Evolutionary conservation across 2,113 vertebrate species (phyloP).

Genomic region (Chionomys nivalis): DNA sequence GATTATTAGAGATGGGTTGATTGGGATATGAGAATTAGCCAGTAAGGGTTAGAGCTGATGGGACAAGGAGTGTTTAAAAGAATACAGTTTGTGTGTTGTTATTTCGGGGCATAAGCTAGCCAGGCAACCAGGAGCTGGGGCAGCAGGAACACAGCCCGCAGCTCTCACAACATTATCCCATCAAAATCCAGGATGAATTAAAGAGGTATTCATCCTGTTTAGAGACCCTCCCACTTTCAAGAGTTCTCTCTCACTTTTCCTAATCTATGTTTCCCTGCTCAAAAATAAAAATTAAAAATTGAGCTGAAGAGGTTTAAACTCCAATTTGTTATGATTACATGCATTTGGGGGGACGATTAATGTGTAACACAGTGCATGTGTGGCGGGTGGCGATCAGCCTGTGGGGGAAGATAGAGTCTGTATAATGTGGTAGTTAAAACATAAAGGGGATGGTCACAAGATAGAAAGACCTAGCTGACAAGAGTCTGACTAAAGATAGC

Average conservation of each 20-base stretch:
- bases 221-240: neutral
- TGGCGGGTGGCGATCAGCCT: neutral
- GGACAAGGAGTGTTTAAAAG: too few relatives aligned
- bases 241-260: neutral
- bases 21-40: too few relatives aligned
- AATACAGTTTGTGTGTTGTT: too few relatives aligned
- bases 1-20: too few relatives aligned
- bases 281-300: neutral
- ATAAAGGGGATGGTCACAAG: neutral
- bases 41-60: too few relatives aligned
- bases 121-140: too few relatives aligned
- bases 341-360: neutral
- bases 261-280: neutral
- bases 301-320: neutral
- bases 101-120: too few relatives aligned
- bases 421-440: neutral
- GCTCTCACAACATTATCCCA: too few relatives aligned
- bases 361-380: neutral
- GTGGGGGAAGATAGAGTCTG: neutral
- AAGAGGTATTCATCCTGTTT: neutral
- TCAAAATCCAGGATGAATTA: neutral
- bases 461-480: neutral
- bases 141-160: too few relatives aligned
- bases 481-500: constrained; percentile 1
- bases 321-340: neutral